Evolutionary conservation across 2,113 vertebrate genomes (phyloP).

Genomic region (Actenoides hombroni): DNA sequence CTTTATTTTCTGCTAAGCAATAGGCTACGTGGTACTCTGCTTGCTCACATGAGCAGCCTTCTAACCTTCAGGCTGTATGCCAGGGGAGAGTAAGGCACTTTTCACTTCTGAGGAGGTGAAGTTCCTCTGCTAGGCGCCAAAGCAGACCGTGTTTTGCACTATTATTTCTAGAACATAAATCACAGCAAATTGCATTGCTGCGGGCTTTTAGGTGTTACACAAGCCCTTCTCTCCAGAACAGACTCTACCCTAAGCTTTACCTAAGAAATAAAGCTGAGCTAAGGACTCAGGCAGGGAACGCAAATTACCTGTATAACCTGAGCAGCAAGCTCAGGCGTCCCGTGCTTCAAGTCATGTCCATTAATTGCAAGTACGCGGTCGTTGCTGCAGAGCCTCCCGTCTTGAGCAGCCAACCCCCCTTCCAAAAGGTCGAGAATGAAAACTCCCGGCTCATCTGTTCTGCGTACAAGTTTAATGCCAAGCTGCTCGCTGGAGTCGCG

Average conservation of each 20-base stretch:
- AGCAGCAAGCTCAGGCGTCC: slow-evolving; percentile 93
- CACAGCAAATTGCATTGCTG: neutral
- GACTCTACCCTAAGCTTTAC: neutral
- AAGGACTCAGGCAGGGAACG: neutral
- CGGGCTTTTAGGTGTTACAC: neutral
- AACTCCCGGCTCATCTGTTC: slow-evolving; percentile 92
- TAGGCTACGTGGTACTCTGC: neutral
- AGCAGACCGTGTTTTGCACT: neutral
- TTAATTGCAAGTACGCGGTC: slow-evolving; percentile 94
- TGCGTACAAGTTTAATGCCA: slow-evolving; percentile 94
- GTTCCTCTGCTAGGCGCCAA: neutral
- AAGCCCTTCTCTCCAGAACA: neutral
- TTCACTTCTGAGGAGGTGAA: neutral
- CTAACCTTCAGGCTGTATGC: neutral
- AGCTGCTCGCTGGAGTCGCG: slow-evolving; percentile 92
- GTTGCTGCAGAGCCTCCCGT: slow-evolving; percentile 89
- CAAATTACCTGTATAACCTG: slow-evolving; percentile 93
- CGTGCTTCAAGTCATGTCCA: slow-evolving; percentile 91
- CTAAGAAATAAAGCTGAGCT: neutral
- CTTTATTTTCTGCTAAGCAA: neutral
- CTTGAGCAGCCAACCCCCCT: slow-evolving; percentile 92
- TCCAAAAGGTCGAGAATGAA: slow-evolving; percentile 95
- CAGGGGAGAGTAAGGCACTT: neutral
- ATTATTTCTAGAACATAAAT: neutral
- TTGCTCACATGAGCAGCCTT: neutral